Evolutionary conservation across 2,113 vertebrate species (phyloP).

Genomic region (Hippopotamus amphibius): DNA sequence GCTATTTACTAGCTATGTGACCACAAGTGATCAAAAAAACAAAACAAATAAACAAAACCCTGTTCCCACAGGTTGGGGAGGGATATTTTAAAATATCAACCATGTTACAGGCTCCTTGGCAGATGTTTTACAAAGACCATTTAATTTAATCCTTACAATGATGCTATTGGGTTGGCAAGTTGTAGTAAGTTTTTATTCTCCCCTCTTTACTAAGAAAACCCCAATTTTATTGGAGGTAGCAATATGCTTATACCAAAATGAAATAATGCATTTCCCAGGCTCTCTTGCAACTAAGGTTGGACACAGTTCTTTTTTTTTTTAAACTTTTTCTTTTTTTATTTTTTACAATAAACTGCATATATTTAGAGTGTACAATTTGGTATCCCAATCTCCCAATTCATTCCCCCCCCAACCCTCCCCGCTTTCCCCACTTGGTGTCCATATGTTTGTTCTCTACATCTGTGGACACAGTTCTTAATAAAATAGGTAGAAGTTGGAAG

Average conservation of each 20-base stretch:
- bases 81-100: background rate
- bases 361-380: no score
- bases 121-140: background rate
- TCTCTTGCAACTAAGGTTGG: background rate
- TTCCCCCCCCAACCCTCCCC: no score
- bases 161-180: background rate
- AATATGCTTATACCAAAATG: background rate
- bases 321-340: no score
- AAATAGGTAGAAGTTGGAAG: background rate
- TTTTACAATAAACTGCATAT: no score
- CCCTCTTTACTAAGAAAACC: background rate
- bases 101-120: background rate
- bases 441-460: no score
- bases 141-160: slow-evolving; percentile 16
- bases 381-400: no score
- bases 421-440: no score
- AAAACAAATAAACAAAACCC: background rate
- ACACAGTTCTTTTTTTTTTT: background rate
- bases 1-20: background rate
- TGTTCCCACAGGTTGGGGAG: background rate
- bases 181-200: background rate
- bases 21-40: background rate
- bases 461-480: background rate
- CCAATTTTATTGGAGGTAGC: background rate
- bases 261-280: background rate